A percentile compares a stretch with the other conserved stretches of the same genome.
These are phyloP conservation scores for Melitaea cinxia DNA, from an alignment of 1,140 invertebrate species.

Conservation along the genomic window DNA sequence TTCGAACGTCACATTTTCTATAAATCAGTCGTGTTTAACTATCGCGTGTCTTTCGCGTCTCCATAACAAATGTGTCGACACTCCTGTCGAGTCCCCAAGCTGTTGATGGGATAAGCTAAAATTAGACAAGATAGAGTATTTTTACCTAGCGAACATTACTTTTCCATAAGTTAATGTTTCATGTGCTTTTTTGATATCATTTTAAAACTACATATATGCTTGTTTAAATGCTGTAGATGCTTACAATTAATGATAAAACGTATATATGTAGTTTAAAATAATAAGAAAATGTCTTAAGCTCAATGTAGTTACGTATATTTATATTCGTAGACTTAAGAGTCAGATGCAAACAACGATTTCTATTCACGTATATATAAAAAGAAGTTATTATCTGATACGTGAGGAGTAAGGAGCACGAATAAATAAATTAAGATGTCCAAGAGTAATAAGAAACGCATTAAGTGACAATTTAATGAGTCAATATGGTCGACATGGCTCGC, in stretches of 20 bases:
- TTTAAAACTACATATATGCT: too few species aligned
- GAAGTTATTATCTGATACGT: constrained; percentile 32
- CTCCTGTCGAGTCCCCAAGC: constrained; percentile 54
- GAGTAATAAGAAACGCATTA: constrained; percentile 46
- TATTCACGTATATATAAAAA: constrained; percentile 23
- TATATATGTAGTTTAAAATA: too few species aligned
- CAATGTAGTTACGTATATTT: not conserved
- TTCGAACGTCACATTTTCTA: constrained; percentile 39
- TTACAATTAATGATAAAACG: too few species aligned
- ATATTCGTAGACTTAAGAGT: not conserved
- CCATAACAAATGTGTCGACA: constrained; percentile 70
- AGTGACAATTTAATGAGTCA: constrained; percentile 50
- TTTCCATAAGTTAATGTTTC: too few species aligned
- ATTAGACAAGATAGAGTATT: constrained; percentile 42
- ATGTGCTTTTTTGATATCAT: too few species aligned
- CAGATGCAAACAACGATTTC: constrained; percentile 5
- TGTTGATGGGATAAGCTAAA: constrained; percentile 53
- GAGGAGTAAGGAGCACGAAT: constrained; percentile 38
- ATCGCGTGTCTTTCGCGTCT: constrained; percentile 43
- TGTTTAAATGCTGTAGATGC: too few species aligned
- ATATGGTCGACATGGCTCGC: constrained; percentile 11
- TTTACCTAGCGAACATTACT: constrained; percentile 33
- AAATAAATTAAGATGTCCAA: constrained; percentile 56
- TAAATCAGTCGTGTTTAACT: constrained; percentile 71
- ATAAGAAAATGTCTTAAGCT: not conserved